Conservation (phyloP, 2,113 vertebrate species). For the Nestor notabilis region DNA sequence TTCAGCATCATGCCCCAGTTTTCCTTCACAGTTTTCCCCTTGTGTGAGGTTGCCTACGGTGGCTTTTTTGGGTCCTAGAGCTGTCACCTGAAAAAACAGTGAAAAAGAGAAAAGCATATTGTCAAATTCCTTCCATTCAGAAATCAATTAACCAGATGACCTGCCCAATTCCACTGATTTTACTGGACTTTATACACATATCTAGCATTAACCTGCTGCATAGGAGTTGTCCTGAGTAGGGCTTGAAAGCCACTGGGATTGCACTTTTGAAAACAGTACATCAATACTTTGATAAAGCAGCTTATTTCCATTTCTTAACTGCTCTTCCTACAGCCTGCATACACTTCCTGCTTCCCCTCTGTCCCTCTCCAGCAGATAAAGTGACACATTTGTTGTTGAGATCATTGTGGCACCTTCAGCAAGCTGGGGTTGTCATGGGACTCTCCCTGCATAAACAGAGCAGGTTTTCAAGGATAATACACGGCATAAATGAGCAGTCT, state of each 20-base stretch:
- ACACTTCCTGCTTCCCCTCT: not conserved
- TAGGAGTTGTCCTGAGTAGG: not conserved
- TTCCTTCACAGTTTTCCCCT: not conserved
- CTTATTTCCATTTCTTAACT: conserved; percentile 9
- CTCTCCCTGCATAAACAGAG: conserved; percentile 8
- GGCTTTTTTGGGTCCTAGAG: not conserved
- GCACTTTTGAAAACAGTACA: not conserved
- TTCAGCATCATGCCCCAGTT: not conserved
- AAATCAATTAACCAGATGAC: not conserved
- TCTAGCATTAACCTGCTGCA: fast-evolving
- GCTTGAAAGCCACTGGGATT: not conserved
- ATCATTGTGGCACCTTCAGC: conserved; percentile 1
- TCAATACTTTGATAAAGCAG: not conserved
- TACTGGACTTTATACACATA: not conserved
- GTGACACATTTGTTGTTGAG: not conserved
- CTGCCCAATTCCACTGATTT: not conserved
- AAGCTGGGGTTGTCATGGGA: not conserved
- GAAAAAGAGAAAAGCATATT: not conserved
- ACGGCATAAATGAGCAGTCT: not conserved
- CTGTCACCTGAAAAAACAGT: not conserved
- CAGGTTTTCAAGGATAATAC: conserved; percentile 52
- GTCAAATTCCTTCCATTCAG: not conserved
- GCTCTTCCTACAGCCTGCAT: not conserved
- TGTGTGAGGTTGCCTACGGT: not conserved
- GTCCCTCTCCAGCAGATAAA: conserved; percentile 1